Base-by-base conservation (phyloP, 2,113 vertebrate genomes). In the Pogonocichla stellata region DNA sequence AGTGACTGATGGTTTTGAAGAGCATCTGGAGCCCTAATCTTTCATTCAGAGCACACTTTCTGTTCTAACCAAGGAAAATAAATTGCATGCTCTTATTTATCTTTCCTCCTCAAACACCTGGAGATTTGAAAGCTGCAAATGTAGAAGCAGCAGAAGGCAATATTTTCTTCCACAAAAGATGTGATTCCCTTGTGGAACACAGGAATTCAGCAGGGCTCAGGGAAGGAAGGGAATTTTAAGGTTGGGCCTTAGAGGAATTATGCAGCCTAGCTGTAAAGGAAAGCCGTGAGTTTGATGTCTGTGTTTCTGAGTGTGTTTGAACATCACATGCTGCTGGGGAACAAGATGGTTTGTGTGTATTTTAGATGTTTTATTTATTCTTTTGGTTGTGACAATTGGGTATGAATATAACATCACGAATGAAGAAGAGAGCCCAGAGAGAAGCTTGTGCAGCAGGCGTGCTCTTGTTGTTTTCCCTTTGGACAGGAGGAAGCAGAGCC, bases 341-440 rank as follows among this genome's bases (percentile, higher is more conserved):
- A 53, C 14, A 56, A 87, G 56, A 57, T 73, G 3, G 14, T 85
- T 57, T 8, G 6, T 75, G 36, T 75, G 2, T 75, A 33, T 82
- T 94, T 87, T 43, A 60, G 38, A 31, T 74, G 48, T 26, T 96
- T 88, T 86, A 60, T 88, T 86, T 95, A 77, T 80, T 86, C 43
- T n/a, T 90, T 92, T 84, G 33, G 7, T 88, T 92, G 43, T 60
- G 38, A 50, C 31, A 50, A 42, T 18, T 56, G 53, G 20, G 28
- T 86, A 40, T 48, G 56, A 64, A 71, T 78, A 34, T 65, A 85
- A 72, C 13, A 40, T 80, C 78, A 67, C 1, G 4, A 83, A 31
- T 1, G 25, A 80, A 83, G 38, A 92, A 12, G 26, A 54, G 40
- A 81, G 43, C 40, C 11, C 36, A 43, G 61, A 66, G 36, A 50